Evolutionary conservation across 2,113 vertebrate species (phyloP), one percentile per base, ranked within the genome.

Genomic region (Odontesthes bonariensis): DNA sequence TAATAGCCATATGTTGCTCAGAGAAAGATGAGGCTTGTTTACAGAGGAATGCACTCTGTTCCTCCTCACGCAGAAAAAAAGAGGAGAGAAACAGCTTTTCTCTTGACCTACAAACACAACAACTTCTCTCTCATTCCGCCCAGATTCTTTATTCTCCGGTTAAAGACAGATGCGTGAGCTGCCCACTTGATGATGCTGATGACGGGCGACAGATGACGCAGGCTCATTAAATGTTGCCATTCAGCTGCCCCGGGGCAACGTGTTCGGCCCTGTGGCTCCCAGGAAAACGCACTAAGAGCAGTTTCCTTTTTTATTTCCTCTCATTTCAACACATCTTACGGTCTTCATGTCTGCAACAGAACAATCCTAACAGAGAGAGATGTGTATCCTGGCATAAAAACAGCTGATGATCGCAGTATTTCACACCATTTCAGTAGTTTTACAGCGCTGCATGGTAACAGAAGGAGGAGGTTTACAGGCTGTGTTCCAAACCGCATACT

Each of bases 1-100:
- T 86, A 85, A 78, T 54, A 83, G 78, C 89, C 85, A 76, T 84
- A 87, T 84, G 86, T 83, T 84, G 89, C 87, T 83, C 73, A 51
- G 61, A 79, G 84, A 66, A 64, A 35, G 84, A 74, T 14, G 75
- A 81, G 66, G 57, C 71, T 46, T 55, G 71, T 63, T 54, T 33
- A 62, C 73, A 77, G 73, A 74, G 73, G 62, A 75, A 79, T 54
- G 66, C 83, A 74, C 69, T 82, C 74, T 56, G 71, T n/a, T 46
- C 52, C 31, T 60, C 35, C 73, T 68, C 19, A 17, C 53, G 42
- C 63, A 33, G 35, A 19, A 62, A 56, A 27, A 10, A 53, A 2
- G 33, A 14, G 20, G 19, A 33, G 4, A 60, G 38, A 31, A 17
- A 51, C 55, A 16, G 23, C 32, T 42, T 13, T 27, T 31, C 22